Conservation (phyloP, 2,797 vertebrate genomes). For the Gymnodraco acuticeps region DNA sequence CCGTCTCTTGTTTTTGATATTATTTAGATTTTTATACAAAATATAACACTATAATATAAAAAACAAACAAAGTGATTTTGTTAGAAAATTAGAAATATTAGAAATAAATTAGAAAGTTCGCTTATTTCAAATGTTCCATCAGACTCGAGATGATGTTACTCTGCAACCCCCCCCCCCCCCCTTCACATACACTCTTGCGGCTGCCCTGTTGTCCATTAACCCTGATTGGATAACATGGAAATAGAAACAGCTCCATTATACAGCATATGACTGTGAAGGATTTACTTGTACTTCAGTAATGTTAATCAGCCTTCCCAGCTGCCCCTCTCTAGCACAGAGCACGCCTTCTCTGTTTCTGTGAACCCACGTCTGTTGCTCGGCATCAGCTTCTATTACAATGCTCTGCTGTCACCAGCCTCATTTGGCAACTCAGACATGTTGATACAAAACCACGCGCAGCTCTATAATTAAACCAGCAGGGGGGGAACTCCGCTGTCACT, state of each 20-base stretch:
- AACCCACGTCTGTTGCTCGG: constrained; percentile 40
- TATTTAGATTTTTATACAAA: no score
- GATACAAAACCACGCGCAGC: constrained; percentile 53
- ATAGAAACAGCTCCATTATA: background rate
- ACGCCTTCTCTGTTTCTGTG: constrained; percentile 30
- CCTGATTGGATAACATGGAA: no score
- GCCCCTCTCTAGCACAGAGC: constrained; percentile 15
- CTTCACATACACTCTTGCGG: no score
- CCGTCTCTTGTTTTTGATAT: no score
- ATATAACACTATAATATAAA: no score
- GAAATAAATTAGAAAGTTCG: no score
- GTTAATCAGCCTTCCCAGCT: constrained; percentile 25
- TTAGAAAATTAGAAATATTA: no score
- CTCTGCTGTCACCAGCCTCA: constrained; percentile 63
- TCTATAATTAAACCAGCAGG: constrained; percentile 75
- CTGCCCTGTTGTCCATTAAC: no score
- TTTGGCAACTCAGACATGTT: constrained; percentile 56
- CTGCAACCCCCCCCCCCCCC: no score
- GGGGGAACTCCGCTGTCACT: constrained; percentile 46
- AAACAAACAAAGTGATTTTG: no score
- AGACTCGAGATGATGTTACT: no score
- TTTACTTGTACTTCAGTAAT: constrained; percentile 40
- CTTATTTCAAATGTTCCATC: no score
- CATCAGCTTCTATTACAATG: constrained; percentile 38
- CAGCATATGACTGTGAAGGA: constrained; percentile 1